Evolutionary conservation across 2,113 vertebrate genomes (phyloP).

Genomic region (Pterocles burchelli): DNA sequence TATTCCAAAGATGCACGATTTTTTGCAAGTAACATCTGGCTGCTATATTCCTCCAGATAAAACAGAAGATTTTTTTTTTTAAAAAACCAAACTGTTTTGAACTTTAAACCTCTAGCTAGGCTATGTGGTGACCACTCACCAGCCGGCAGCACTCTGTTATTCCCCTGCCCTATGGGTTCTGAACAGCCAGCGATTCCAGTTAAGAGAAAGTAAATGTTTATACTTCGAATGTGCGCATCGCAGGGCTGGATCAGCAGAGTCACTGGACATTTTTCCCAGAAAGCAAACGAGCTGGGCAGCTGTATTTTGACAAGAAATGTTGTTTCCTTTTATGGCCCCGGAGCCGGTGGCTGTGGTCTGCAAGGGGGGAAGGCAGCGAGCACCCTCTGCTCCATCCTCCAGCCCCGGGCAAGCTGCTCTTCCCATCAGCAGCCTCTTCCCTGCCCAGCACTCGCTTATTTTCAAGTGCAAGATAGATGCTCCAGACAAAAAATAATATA

Average conservation of each 20-base stretch:
- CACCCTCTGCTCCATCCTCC: rapidly evolving
- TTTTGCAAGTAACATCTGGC: not conserved
- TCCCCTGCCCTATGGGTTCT: not conserved
- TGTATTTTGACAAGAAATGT: slow-evolving; percentile 37
- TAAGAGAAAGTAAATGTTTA: slow-evolving; percentile 17
- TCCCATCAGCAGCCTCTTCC: not conserved
- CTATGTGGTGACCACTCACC: not conserved
- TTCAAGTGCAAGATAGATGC: not conserved
- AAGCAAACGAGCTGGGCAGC: not conserved
- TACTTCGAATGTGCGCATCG: not conserved
- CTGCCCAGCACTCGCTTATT: not conserved
- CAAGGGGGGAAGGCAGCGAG: not conserved
- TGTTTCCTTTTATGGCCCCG: slow-evolving; percentile 11
- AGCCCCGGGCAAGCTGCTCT: not conserved
- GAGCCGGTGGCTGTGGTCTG: not conserved
- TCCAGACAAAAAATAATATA: not conserved
- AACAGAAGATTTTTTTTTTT: not conserved
- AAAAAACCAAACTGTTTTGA: slow-evolving; percentile 1
- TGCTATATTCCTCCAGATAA: not conserved
- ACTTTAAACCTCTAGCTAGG: not conserved
- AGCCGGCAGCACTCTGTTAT: not conserved
- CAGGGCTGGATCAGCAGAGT: not conserved
- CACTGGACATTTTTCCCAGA: slow-evolving; percentile 21
- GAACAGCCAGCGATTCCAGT: not conserved
- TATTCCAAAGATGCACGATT: not conserved